Conservation (phyloP, 2,888 invertebrate species). For the Erannis defoliaria region DNA sequence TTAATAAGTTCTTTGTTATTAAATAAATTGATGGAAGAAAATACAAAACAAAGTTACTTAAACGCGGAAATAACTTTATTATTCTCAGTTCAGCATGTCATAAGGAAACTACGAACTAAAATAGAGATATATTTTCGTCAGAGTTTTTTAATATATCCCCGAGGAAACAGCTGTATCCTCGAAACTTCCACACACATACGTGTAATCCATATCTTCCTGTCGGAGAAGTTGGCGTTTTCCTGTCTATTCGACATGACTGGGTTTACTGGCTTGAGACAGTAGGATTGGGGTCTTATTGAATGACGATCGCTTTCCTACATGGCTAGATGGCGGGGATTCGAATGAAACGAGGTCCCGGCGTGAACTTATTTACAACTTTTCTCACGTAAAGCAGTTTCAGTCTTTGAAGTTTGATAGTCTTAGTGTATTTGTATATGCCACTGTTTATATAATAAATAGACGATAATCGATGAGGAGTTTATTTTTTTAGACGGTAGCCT, state of each 20-base stretch:
- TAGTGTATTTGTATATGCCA: no score
- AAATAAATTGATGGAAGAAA: not conserved
- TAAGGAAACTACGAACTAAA: slow-evolving; percentile 11
- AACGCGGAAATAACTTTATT: slow-evolving; percentile 4
- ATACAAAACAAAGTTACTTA: not conserved
- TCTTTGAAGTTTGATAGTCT: no score
- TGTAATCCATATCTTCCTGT: slow-evolving; percentile 18
- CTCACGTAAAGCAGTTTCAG: no score
- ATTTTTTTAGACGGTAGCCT: no score
- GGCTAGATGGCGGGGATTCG: not conserved
- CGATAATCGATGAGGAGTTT: no score
- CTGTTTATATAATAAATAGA: no score
- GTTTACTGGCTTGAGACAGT: slow-evolving; percentile 6
- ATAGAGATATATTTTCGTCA: slow-evolving; percentile 8
- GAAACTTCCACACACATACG: slow-evolving; percentile 4
- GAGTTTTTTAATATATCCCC: slow-evolving; percentile 14
- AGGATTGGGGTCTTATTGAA: slow-evolving; percentile 12
- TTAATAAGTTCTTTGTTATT: no score
- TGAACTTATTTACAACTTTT: slow-evolving; percentile 2
- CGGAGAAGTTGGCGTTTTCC: slow-evolving; percentile 13
- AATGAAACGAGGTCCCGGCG: not conserved
- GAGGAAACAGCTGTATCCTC: slow-evolving; percentile 15
- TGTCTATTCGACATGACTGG: slow-evolving; percentile 3
- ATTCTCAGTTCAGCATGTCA: not conserved
- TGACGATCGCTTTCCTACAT: slow-evolving; percentile 7